These are phyloP conservation scores for Lumbricus terrestris DNA, from an alignment of 2,888 invertebrate species.

Conservation along the genomic window DNA sequence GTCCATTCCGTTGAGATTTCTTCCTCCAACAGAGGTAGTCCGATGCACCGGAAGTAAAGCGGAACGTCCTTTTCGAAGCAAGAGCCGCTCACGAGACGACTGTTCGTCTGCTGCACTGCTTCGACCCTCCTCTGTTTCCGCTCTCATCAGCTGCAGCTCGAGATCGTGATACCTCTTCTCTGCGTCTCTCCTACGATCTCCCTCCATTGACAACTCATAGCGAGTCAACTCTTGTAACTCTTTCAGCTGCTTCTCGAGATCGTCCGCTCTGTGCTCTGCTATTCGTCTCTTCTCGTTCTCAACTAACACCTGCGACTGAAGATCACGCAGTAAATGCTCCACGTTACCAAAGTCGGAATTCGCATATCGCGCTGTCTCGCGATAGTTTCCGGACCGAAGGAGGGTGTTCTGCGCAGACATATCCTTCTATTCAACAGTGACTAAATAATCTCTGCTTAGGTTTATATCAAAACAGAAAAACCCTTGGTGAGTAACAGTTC, in stretches of 20 bases:
- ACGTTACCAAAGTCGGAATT: not conserved
- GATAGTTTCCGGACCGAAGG: not conserved
- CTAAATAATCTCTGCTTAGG: not conserved
- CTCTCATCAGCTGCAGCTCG: not conserved
- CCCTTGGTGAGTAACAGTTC: not conserved
- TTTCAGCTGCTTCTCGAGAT: not conserved
- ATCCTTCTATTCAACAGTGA: not conserved
- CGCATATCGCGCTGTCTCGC: not conserved
- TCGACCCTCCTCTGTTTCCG: not conserved
- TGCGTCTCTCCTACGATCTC: not conserved
- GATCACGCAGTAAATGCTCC: not conserved
- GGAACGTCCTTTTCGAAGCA: not conserved
- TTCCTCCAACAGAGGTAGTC: not conserved
- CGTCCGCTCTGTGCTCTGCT: not conserved
- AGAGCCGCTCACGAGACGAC: not conserved
- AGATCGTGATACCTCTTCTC: not conserved
- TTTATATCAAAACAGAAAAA: not conserved
- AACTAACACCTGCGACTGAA: not conserved
- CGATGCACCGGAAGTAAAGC: not conserved
- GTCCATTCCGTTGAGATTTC: not conserved
- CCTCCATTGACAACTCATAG: not conserved
- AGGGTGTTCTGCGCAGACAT: not conserved
- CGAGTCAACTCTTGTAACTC: not conserved
- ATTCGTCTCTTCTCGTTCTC: not conserved
- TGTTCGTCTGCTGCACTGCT: not conserved